These are phyloP conservation scores for Galagoides demidoff DNA, from an alignment of 2,797 vertebrate species.

Conservation along the genomic window DNA sequence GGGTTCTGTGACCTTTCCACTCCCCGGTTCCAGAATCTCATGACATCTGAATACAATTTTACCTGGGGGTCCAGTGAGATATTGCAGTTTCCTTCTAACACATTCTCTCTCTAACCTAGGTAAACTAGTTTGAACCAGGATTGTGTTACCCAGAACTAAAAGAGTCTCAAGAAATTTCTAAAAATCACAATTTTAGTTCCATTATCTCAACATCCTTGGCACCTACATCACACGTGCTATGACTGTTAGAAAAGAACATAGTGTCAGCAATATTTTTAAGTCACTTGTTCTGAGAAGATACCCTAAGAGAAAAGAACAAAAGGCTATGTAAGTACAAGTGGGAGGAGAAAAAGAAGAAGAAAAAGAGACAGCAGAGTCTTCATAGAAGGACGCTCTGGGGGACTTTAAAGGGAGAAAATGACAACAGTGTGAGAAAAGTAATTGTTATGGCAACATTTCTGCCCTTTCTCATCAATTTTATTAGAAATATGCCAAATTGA, in stretches of 20 bases:
- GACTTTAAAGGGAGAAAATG: background rate
- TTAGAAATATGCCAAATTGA: background rate
- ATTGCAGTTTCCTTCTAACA: background rate
- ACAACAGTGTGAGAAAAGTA: background rate
- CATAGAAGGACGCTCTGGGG: background rate
- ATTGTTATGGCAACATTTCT: background rate
- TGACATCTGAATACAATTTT: background rate
- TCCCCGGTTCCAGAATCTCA: background rate
- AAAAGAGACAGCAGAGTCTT: background rate
- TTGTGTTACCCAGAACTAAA: background rate
- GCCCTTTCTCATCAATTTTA: background rate
- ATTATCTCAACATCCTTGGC: conserved; percentile 11
- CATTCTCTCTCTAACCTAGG: background rate
- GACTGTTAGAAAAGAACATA: background rate
- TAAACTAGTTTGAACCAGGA: background rate
- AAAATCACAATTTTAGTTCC: conserved; percentile 50
- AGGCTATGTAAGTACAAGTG: background rate
- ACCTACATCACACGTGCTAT: background rate
- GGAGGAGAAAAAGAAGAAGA: background rate
- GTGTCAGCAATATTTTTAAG: background rate
- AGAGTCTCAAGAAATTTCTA: background rate
- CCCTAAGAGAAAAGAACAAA: background rate
- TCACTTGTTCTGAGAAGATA: conserved; percentile 51
- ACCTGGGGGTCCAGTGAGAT: background rate
- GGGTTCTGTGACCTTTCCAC: background rate